A percentile compares a stretch with the other conserved stretches of the same genome.
Evolutionary conservation across 1,140 invertebrate species (phyloP).

Genomic region (Meteorus sp.): DNA sequence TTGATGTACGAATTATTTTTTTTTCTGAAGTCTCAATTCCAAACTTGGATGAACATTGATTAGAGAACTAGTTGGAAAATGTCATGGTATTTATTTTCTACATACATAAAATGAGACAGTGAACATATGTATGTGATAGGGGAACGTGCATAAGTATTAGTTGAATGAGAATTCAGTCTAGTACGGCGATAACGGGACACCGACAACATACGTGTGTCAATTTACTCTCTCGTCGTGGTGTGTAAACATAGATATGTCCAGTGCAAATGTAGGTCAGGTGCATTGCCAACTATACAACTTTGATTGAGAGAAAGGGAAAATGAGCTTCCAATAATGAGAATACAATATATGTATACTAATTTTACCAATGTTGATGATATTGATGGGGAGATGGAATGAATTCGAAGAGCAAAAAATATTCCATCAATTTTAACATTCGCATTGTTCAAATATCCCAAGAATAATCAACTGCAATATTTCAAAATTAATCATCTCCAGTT

Average conservation of each 20-base stretch:
- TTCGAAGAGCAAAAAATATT: background rate
- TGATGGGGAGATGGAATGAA: too few species aligned
- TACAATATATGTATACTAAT: background rate
- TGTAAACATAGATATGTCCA: slow-evolving; percentile 1
- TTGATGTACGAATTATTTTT: slow-evolving; percentile 25
- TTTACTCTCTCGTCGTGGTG: background rate
- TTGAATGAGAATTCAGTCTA: too few species aligned
- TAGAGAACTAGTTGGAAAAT: background rate
- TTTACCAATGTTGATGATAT: too few species aligned
- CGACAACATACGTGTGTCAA: too few species aligned
- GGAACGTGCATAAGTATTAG: too few species aligned
- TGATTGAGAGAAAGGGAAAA: slow-evolving; percentile 26
- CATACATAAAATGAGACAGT: background rate
- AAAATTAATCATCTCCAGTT: too few species aligned
- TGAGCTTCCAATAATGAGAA: slow-evolving; percentile 9
- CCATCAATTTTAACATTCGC: background rate
- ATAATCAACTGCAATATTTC: background rate
- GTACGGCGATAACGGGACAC: too few species aligned
- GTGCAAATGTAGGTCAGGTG: slow-evolving; percentile 34
- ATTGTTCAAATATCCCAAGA: background rate
- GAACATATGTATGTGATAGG: background rate
- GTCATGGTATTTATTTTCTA: background rate
- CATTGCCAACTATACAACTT: slow-evolving; percentile 22
- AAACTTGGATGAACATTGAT: too few species aligned
- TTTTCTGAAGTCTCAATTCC: background rate